A percentile compares a stretch with the other conserved stretches of the same genome.
These are phyloP conservation scores for Aldrovandia affinis DNA, from an alignment of 2,797 vertebrate genomes.

Conservation along the genomic window DNA sequence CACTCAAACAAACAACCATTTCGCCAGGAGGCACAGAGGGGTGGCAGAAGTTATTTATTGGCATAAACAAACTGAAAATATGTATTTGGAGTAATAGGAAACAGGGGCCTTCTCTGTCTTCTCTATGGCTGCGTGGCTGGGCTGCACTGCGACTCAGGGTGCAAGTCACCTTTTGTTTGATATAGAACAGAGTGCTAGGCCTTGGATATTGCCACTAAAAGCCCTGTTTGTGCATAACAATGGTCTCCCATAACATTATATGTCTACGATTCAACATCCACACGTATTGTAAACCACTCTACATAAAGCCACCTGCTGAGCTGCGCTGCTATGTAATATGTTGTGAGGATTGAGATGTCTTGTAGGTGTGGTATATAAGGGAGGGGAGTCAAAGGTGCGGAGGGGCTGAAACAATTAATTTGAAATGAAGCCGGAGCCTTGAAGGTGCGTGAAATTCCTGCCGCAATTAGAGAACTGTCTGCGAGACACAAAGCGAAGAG, in stretches of 20 bases:
- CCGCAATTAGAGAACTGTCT: conserved; percentile 46
- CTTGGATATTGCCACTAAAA: background rate
- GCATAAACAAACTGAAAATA: too few relatives aligned
- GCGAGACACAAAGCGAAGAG: conserved; percentile 47
- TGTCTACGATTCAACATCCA: background rate
- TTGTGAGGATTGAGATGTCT: background rate
- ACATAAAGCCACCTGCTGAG: background rate
- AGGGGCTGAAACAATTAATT: conserved; percentile 48
- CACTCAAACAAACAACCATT: too few relatives aligned
- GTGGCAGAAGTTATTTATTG: too few relatives aligned
- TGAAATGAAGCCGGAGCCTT: conserved; percentile 55
- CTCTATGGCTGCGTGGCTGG: too few relatives aligned
- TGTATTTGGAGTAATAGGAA: too few relatives aligned
- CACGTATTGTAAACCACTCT: too few relatives aligned
- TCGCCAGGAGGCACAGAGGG: too few relatives aligned
- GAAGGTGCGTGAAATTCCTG: conserved; percentile 41
- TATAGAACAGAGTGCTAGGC: background rate
- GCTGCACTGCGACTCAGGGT: too few relatives aligned
- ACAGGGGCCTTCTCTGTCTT: too few relatives aligned
- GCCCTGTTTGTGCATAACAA: too few relatives aligned
- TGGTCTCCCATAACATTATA: background rate
- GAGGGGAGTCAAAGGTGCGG: conserved; percentile 32
- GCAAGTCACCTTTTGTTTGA: too few relatives aligned
- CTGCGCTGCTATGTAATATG: background rate
- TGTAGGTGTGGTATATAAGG: background rate